These are phyloP conservation scores for Nycticebus coucang DNA, from an alignment of 2,113 vertebrate genomes.

Conservation along the genomic window DNA sequence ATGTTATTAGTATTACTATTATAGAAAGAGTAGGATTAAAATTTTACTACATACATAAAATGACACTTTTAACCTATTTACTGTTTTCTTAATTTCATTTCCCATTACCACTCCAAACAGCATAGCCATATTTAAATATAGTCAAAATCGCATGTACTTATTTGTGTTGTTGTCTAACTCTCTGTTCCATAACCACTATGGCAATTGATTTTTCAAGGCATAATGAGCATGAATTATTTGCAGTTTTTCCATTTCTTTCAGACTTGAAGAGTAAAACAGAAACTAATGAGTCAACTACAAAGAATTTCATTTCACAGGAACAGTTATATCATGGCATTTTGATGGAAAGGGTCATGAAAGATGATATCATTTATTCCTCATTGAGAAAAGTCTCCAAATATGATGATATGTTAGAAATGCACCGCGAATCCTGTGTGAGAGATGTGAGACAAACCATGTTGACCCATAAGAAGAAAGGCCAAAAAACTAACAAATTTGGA, in stretches of 20 bases:
- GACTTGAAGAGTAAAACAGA: conserved; percentile 64
- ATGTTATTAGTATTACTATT: conserved; percentile 4
- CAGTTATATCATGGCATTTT: conserved; percentile 35
- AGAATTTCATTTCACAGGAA: conserved; percentile 44
- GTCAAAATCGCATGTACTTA: not conserved
- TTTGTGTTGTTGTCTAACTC: not conserved
- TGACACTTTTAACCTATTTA: not conserved
- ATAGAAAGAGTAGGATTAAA: not conserved
- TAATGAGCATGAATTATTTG: conserved; percentile 31
- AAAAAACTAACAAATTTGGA: conserved; percentile 46
- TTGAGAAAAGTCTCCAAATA: conserved; percentile 50
- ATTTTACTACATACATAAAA: not conserved
- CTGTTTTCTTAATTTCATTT: conserved; percentile 45
- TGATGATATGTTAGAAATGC: conserved; percentile 29
- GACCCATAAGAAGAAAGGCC: conserved; percentile 43
- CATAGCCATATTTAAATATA: conserved; percentile 20
- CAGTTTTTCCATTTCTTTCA: conserved; percentile 65
- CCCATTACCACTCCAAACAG: not conserved
- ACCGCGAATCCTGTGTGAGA: conserved; percentile 1
- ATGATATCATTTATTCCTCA: conserved; percentile 47
- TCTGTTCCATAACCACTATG: not conserved
- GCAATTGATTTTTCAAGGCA: conserved; percentile 37
- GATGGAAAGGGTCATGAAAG: conserved; percentile 35
- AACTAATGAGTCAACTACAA: conserved; percentile 26
- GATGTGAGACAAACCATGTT: conserved; percentile 35